Evolutionary conservation across 2,797 vertebrate genomes (phyloP).

Genomic region (Sciurus vulgaris): DNA sequence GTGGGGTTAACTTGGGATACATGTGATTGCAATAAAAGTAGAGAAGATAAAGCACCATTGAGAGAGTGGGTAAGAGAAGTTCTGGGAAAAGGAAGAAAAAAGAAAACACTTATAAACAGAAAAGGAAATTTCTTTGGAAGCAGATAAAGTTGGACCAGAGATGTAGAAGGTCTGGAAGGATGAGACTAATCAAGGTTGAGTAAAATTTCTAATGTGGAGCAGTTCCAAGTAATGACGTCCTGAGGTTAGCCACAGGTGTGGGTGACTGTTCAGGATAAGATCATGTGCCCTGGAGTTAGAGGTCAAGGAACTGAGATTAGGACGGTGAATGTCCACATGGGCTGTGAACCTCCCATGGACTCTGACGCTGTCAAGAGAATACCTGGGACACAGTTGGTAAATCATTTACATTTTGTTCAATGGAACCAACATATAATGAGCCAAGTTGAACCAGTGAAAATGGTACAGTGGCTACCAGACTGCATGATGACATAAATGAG

Average conservation of each 20-base stretch:
- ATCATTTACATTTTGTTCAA: neutral
- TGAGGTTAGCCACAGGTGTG: neutral
- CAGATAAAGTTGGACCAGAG: neutral
- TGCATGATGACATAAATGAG: neutral
- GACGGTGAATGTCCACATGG: neutral
- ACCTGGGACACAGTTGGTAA: neutral
- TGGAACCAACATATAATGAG: neutral
- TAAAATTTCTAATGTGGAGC: neutral
- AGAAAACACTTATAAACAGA: too few species aligned
- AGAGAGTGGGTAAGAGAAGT: neutral
- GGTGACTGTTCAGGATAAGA: neutral
- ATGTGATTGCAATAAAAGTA: neutral
- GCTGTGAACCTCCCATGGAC: neutral
- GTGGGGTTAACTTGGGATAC: neutral
- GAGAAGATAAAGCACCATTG: neutral
- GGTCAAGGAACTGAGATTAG: neutral
- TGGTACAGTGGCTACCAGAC: neutral
- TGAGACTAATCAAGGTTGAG: too few species aligned
- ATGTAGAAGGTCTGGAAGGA: neutral
- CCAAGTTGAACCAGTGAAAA: neutral
- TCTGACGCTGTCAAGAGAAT: neutral
- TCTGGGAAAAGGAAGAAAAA: neutral
- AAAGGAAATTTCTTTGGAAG: neutral
- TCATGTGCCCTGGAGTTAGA: neutral
- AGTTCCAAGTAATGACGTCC: neutral